A percentile compares a stretch with the other conserved stretches of the same genome.
Conservation (phyloP, 2,113 vertebrate genomes). For the Chaetodon auriga region DNA sequence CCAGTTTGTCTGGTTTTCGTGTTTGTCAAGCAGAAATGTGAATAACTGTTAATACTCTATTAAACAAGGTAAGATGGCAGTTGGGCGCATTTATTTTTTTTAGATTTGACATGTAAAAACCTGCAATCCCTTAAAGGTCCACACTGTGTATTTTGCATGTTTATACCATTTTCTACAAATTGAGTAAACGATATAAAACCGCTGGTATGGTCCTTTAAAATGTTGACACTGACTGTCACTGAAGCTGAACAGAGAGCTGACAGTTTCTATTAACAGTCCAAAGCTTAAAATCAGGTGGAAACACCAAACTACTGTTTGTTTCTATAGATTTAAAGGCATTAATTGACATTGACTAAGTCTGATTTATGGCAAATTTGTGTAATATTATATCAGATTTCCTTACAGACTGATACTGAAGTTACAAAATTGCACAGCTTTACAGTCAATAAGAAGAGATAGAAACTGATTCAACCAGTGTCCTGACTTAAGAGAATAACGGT, state of each 20-base stretch:
- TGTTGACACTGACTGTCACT: neutral
- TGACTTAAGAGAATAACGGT: neutral
- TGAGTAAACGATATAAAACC: neutral
- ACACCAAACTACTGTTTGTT: neutral
- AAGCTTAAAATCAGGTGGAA: neutral
- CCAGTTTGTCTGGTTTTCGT: neutral
- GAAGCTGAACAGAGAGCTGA: neutral
- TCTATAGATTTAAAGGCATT: neutral
- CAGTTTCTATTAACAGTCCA: neutral
- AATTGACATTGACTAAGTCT: neutral
- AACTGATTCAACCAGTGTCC: neutral
- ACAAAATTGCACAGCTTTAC: neutral
- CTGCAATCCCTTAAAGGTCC: neutral
- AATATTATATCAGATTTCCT: neutral
- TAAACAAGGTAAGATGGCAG: neutral
- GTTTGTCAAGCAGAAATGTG: conserved; percentile 3
- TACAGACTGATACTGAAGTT: neutral
- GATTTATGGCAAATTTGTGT: neutral
- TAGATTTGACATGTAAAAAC: neutral
- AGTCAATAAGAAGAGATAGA: neutral
- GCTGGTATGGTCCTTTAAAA: neutral
- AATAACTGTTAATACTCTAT: neutral
- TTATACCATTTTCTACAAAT: neutral
- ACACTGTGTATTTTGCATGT: neutral
- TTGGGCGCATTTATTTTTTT: neutral